Evolutionary conservation across 2,797 vertebrate genomes (phyloP).

Genomic region (Lerista edwardsae): DNA sequence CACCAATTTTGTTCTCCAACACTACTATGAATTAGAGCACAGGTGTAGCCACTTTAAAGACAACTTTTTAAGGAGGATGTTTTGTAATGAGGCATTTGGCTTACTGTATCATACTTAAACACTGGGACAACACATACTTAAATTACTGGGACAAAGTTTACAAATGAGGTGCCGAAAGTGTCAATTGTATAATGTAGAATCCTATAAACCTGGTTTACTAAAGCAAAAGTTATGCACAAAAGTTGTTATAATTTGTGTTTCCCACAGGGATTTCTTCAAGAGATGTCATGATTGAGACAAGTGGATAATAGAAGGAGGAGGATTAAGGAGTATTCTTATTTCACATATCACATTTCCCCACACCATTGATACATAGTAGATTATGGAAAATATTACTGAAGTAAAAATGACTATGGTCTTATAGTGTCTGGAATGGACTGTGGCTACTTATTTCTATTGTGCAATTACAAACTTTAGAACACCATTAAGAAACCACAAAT

Average conservation of each 20-base stretch:
- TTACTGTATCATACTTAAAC: background rate
- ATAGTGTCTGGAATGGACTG: constrained; percentile 34
- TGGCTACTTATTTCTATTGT: constrained; percentile 20
- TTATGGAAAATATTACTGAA: background rate
- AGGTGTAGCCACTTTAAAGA: background rate
- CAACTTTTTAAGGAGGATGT: background rate
- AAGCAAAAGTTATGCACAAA: background rate
- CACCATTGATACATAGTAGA: background rate
- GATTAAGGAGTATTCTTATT: background rate
- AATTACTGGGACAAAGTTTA: background rate
- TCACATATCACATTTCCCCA: no score
- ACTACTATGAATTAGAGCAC: background rate
- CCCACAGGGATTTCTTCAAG: background rate
- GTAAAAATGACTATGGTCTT: background rate
- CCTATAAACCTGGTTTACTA: background rate
- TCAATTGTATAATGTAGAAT: background rate
- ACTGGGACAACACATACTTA: no score
- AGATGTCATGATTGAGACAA: background rate
- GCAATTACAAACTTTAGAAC: no score
- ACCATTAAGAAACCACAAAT: no score
- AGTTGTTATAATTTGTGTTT: background rate
- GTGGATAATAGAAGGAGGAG: background rate
- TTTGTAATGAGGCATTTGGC: background rate
- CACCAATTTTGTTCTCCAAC: background rate
- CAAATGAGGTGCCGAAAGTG: background rate